Percentiles rank a stretch among this genome's conserved stretches.
phyloP scores from a whole-genome alignment of 2,113 vertebrate genomes.

The Anguilla japonica region DNA sequence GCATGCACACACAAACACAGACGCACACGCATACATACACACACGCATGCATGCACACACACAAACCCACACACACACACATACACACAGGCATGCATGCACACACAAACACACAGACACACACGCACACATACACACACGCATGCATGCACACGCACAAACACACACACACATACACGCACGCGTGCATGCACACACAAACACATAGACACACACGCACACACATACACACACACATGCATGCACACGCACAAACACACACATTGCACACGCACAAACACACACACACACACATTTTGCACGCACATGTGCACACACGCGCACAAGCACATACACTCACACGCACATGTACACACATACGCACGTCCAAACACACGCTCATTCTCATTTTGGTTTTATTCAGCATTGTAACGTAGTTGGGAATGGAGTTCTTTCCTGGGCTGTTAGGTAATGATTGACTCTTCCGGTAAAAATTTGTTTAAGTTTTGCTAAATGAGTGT shows the following conservation, averaged over 20 bases:
- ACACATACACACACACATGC: not conserved
- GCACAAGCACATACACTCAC: constrained; percentile 11
- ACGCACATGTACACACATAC: no score
- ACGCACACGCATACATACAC: not conserved
- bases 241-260: not conserved
- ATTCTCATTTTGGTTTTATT: not conserved
- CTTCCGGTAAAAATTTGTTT: constrained; percentile 8
- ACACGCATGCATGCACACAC: not conserved
- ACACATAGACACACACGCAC: not conserved
- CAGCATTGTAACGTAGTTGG: constrained; percentile 17
- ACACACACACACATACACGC: constrained; percentile 8
- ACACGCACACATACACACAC: no score
- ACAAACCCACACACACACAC: no score
- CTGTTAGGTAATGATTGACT: constrained; percentile 35
- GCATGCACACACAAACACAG: no score
- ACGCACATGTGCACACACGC: no score
- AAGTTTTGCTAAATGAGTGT: not conserved
- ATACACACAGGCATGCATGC: no score
- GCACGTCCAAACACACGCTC: not conserved
- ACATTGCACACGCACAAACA: no score
- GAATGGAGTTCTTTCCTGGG: not conserved
- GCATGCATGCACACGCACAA: no score
- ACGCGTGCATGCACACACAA: not conserved
- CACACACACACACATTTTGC: constrained; percentile 6
- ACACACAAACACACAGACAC: no score